A percentile compares a stretch with the other conserved stretches of the same genome.
These are phyloP conservation scores for Xiphophorus hellerii DNA, from an alignment of 2,113 vertebrate genomes.

Conservation along the genomic window DNA sequence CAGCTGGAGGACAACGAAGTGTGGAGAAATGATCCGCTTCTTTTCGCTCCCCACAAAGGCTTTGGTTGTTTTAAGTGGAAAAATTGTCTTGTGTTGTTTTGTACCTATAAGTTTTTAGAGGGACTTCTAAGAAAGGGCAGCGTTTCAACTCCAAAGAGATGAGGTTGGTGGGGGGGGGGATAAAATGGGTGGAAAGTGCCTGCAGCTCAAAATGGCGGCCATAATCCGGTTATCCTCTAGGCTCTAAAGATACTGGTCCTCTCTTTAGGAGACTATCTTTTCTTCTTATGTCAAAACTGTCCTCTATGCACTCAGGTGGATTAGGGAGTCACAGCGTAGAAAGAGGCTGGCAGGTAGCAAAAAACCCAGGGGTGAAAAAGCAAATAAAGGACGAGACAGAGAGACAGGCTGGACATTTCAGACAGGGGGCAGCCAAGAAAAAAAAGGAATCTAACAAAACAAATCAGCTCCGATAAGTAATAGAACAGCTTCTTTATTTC, in stretches of 20 bases:
- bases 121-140: constrained; percentile 66
- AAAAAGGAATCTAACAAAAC: constrained; percentile 26
- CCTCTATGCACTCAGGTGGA: constrained; percentile 80
- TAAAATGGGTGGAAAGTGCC: constrained; percentile 67
- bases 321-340: constrained; percentile 70
- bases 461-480: constrained; percentile 2
- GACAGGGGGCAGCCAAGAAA: constrained; percentile 20
- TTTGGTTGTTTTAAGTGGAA: constrained; percentile 22
- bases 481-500: too few relatives aligned
- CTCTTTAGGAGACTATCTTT: constrained; percentile 74
- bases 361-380: constrained; percentile 62
- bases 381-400: constrained; percentile 62
- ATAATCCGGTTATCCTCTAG: constrained; percentile 77
- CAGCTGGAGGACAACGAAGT: constrained; percentile 5
- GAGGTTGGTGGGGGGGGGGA: constrained; percentile 12
- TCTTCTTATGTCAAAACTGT: constrained; percentile 81
- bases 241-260: constrained; percentile 73
- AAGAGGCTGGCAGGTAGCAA: constrained; percentile 73
- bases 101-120: constrained; percentile 56
- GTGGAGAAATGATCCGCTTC: constrained; percentile 6
- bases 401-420: constrained; percentile 22
- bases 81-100: constrained; percentile 38
- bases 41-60: constrained; percentile 22
- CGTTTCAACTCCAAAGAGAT: constrained; percentile 61
- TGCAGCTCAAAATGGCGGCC: constrained; percentile 71